phyloP scores from a whole-genome alignment of 2,888 invertebrate species.

The Seira ritae region DNA sequence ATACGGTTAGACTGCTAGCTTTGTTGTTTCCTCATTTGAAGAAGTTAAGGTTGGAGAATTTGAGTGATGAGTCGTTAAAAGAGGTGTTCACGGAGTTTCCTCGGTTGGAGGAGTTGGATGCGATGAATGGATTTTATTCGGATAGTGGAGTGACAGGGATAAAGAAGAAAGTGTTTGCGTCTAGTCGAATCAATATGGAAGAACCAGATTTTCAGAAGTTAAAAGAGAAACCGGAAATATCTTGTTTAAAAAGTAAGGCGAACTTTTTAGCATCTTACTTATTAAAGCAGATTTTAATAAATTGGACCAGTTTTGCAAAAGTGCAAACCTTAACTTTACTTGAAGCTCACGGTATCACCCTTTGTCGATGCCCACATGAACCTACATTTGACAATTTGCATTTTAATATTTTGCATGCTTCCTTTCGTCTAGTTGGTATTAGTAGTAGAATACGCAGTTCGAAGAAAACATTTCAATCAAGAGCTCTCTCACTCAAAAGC shows the following conservation, averaged over 20 bases:
- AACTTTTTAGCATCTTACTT: background rate
- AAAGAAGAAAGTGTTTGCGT: constrained; percentile 33
- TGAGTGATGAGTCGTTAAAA: constrained; percentile 57
- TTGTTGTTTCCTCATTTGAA: constrained; percentile 57
- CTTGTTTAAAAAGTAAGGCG: constrained; percentile 58
- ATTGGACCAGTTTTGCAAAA: too few species aligned
- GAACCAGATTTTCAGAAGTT: constrained; percentile 19
- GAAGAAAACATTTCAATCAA: too few species aligned
- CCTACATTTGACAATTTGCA: too few species aligned
- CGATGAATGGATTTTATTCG: constrained; percentile 61
- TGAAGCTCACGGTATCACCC: too few species aligned
- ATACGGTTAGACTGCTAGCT: constrained; percentile 46
- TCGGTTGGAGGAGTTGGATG: constrained; percentile 57
- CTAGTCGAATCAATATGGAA: constrained; percentile 39
- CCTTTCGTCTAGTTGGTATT: too few species aligned
- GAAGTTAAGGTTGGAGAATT: constrained; percentile 60
- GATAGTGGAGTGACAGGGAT: constrained; percentile 64
- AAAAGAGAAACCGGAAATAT: constrained; percentile 56
- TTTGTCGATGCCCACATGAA: too few species aligned
- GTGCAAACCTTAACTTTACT: too few species aligned
- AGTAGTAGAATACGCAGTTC: too few species aligned
- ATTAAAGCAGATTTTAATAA: too few species aligned
- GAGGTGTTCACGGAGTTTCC: constrained; percentile 61
- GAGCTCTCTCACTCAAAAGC: too few species aligned
- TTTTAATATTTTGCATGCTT: background rate